Base-by-base conservation (phyloP, 2,113 vertebrate species). In the Herpailurus yagouaroundi region DNA sequence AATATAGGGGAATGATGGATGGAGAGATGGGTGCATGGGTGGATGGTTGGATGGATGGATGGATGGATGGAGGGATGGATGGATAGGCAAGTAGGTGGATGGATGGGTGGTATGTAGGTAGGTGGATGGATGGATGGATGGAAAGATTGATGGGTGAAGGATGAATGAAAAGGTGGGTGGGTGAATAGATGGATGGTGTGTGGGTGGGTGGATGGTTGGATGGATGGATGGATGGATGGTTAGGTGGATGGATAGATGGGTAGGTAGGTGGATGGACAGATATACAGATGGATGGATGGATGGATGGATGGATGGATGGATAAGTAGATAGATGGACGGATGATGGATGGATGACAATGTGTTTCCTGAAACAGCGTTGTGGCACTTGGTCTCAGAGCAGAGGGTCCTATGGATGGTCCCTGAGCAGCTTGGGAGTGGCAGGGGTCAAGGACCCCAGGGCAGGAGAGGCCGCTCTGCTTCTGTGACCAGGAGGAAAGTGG, bases 201-300 rank as follows among this genome's bases (percentile, higher is more conserved):
- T 21, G 15, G 11, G 21, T 8, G 10, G 4, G 7, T 18, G 7
- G 52, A 9, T 33, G 18, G 31, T 36, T 9, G 8, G 25, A 11
- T 7, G 8, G 50, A 2, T 33, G 12, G 19, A 14, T 14, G 12
- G 9, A 6, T 13, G 3, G 36, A 2, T 18, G 21, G 14, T 4
- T 29, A 0, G 50, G 31, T 29, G 23, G 33, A 21, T 7, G 45
- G 15, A 7, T 29, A 14, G n/a, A 18, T 16, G 3, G n/a, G 16
- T 38, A 13, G 1, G 5, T 4, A 1, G 13, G 5, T 36, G 5
- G 73, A 2, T 36, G 38, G 73, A 18, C 9, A 7, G 23, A 9
- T 5, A 1, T 14, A 14, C 23, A 3, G 1, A 10, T 52, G 6
- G 18, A 6, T 52, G 6, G 18, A 6, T 48, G 3, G 6, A 7